Evolutionary conservation across 2,888 invertebrate species (phyloP), one percentile per base, ranked within the genome.

Genomic region (Carcina quercana): DNA sequence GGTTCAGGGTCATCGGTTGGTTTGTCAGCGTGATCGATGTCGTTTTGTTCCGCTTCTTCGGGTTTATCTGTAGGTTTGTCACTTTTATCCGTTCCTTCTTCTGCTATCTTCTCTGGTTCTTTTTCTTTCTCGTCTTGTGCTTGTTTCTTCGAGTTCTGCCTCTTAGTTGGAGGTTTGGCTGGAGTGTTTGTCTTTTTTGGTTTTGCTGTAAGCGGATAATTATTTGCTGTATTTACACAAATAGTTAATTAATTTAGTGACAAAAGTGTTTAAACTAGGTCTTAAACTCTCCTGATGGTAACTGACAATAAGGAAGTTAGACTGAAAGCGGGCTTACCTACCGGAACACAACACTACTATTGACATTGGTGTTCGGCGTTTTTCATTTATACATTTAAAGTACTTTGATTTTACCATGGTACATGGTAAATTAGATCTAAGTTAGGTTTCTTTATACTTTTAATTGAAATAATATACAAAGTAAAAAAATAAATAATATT

Each of bases 101-200:
- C 33, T 11, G 36, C 33, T 25, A 25, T 36, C 13, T 34, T 20
- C 15, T 13, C 17, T 29, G 29, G n/a, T 35, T 42, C 20, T n/a
- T 35, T 17, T 19, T 19, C 36, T 25, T 19, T 14, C 2, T 69
- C 68, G 25, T 71, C 67, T 24, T 59, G 49, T 21, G 58, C 55
- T 42, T 50, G 54, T 39, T 67, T 75, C 46, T 69, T 65, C n/a
- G 68, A 60, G 0, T 67, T 65, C 28, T 75, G 76, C 3, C 80
- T 55, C 41, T 79, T 80, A 1, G 59, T 24, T 2, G 64, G 48
- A 2, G 60, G 45, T 47, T 72, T 57, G 13, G 46, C 25, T 13
- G 60, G 57, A 1, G 63, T 62, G 37, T 25, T 65, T 40, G 58
- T 60, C 0, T 50, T 32, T 0, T 57, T 30, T 40, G 67, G 79